Conservation (phyloP, 2,113 vertebrate species). For the Alexandromys fortis region DNA sequence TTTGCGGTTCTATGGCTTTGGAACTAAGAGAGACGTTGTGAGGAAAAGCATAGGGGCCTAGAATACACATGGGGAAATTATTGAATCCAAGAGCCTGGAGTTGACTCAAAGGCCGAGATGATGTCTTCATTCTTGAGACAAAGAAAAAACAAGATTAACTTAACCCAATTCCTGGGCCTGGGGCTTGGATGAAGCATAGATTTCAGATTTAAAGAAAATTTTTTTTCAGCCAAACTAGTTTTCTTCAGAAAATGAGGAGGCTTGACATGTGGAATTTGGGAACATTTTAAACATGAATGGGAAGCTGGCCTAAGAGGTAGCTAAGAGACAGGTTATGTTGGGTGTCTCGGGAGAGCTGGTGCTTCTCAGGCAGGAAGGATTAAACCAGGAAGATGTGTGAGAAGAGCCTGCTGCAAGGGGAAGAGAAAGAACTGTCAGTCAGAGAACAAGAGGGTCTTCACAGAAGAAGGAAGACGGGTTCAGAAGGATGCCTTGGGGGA, state of each 20-base stretch:
- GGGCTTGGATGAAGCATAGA: neutral
- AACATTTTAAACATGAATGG: neutral
- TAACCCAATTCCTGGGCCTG: neutral
- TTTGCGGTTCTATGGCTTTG: neutral
- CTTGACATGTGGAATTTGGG: neutral
- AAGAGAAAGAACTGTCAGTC: neutral
- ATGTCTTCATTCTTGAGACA: neutral
- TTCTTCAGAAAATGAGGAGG: neutral
- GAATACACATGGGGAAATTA: conserved; percentile 10
- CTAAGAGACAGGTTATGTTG: neutral
- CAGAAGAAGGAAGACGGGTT: neutral
- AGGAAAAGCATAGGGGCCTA: neutral
- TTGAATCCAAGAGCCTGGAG: conserved; percentile 31
- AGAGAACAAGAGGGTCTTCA: neutral
- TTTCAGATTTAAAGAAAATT: neutral
- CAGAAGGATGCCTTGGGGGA: neutral
- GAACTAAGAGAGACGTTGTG: neutral
- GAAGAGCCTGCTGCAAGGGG: neutral
- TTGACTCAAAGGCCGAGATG: conserved; percentile 14
- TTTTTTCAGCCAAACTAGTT: conserved; percentile 16
- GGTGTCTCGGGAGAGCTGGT: neutral
- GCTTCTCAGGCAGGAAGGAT: neutral
- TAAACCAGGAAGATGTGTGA: neutral
- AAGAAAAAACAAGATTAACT: neutral
- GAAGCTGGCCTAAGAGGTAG: neutral